Percentiles rank a stretch among this genome's conserved stretches.
Conservation (phyloP, 1,140 invertebrate species). For the Cotesia vestalis region DNA sequence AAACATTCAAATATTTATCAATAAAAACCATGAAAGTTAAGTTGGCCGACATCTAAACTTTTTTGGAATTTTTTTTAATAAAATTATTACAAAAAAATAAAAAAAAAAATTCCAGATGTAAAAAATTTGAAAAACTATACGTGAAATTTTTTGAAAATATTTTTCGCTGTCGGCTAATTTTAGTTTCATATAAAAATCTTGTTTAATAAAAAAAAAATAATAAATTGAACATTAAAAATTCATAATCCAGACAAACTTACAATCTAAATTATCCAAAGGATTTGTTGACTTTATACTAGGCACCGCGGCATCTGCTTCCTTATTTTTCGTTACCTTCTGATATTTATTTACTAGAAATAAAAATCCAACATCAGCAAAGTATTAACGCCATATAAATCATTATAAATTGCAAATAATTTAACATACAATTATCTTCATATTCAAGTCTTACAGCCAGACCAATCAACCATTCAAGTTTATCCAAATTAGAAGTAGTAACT, state of each 20-base stretch:
- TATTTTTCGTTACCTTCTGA: constrained; percentile 71
- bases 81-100: no score
- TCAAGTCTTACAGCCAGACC: constrained; percentile 84
- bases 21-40: no score
- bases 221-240: background rate
- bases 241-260: constrained; percentile 69
- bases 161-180: no score
- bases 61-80: background rate
- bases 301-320: constrained; percentile 65
- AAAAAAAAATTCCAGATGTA: no score
- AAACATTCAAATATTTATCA: constrained; percentile 42
- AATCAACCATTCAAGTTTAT: constrained; percentile 88
- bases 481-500: constrained; percentile 60
- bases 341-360: constrained; percentile 77
- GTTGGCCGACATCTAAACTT: no score
- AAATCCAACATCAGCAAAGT: constrained; percentile 4
- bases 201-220: background rate
- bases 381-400: constrained; percentile 36
- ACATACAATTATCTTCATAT: constrained; percentile 82
- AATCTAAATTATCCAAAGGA: constrained; percentile 85
- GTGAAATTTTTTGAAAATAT: no score
- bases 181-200: background rate
- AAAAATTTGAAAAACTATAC: no score
- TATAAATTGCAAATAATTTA: constrained; percentile 73
- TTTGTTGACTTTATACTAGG: constrained; percentile 80